Evolutionary conservation across 2,797 vertebrate species (phyloP), one percentile per base, ranked within the genome.

Genomic region (Cercopithecus hamlyni): DNA sequence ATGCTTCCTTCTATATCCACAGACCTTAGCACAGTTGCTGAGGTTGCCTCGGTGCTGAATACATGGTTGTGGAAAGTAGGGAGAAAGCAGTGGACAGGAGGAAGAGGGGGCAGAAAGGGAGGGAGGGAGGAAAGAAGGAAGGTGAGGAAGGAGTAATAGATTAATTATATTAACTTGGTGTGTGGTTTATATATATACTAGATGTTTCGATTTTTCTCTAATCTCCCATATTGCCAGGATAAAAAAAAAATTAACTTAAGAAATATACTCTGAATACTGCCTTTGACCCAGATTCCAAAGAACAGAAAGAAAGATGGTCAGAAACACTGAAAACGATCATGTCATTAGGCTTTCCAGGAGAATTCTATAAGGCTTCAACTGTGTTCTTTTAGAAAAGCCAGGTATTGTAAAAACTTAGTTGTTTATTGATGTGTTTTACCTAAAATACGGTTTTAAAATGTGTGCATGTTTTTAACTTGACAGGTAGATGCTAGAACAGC

Each of bases 211-310:
- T 75, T 81, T 88, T 72, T 70, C 48, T 12, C 8, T 48, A 19
- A 70, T 45, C 85, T 83, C 36, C 19, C 10, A n/a, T n/a, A 64
- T 27, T 52, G 36, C 50, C 57, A 67, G 4, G 7, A n/a, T n/a
- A 17, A 83, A 79, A 86, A 43, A 48, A 39, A 9, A 70, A 76
- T 72, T 8, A 48, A 48, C 22, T 22, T 27, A 17, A 1, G 2
- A 92, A 77, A 61, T 36, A 24, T 9, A 27, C n/a, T 72, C 75
- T 24, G 30, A 48, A 39, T 17, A n/a, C 39, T 26, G 13, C 33
- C 19, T 94, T 26, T 93, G 87, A 84, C 67, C 45, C 64, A 90
- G 57, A 88, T 81, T 72, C 30, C 5, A 2, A 85, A 43, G 52
- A 50, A 73, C 33, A 36, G 17, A 72, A 75, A 81, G 30, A 39